phyloP scores from a whole-genome alignment of 1,140 invertebrate genomes.

The Philotrypesis tridentata region DNA sequence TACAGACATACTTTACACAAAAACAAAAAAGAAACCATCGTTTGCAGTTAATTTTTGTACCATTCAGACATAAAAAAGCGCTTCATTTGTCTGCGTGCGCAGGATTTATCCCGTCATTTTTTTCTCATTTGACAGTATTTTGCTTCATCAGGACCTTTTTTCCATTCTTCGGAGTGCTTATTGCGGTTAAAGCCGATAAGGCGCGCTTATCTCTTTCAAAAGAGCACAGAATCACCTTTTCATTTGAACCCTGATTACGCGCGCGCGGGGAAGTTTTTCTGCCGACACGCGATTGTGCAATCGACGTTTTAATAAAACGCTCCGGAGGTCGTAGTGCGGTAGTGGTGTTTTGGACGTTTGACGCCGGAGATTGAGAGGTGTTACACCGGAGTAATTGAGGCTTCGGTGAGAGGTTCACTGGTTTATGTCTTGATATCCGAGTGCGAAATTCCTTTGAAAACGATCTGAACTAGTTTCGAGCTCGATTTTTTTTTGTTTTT shows the following conservation, averaged over 20 bases:
- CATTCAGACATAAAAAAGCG: background rate
- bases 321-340: background rate
- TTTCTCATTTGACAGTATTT: background rate
- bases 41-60: too few relatives aligned
- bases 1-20: too few relatives aligned
- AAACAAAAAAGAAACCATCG: too few relatives aligned
- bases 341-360: background rate
- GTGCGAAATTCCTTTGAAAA: too few relatives aligned
- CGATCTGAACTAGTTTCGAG: too few relatives aligned
- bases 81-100: background rate
- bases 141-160: background rate
- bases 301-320: background rate
- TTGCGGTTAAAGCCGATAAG: background rate
- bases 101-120: background rate
- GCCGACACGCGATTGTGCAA: background rate
- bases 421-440: background rate
- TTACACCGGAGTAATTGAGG: background rate
- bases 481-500: too few relatives aligned
- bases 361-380: background rate
- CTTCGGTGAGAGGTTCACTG: background rate
- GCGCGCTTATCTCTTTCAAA: background rate
- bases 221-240: background rate
- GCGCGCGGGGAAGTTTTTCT: background rate
- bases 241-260: background rate
- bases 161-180: background rate